A percentile compares a stretch with the other conserved stretches of the same genome.
These are phyloP conservation scores for Trididemnum miniatum DNA, from an alignment of 23 tunicate genomes.

Conservation along the genomic window DNA sequence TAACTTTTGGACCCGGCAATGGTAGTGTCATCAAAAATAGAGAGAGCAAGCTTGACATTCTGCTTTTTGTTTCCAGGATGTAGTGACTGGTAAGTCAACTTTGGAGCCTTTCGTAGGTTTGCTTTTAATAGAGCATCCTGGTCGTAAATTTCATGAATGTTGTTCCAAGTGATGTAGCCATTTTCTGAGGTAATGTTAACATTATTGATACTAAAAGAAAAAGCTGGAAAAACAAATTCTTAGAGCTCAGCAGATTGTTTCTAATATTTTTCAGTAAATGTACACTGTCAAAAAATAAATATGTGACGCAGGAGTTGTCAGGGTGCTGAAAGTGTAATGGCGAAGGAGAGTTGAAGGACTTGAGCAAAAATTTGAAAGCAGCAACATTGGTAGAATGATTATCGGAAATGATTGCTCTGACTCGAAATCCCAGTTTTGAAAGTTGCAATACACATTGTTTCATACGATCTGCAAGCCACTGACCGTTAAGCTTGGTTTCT, in stretches of 20 bases:
- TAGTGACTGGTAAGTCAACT: neutral
- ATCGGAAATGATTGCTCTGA: neutral
- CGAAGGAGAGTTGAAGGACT: neutral
- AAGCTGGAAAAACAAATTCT: too few species aligned
- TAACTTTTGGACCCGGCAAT: neutral
- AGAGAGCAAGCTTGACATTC: too few species aligned
- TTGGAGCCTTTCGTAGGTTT: neutral
- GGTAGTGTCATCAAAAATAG: neutral
- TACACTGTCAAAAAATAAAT: too few species aligned
- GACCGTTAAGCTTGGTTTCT: neutral
- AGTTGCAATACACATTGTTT: neutral
- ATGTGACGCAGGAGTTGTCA: neutral
- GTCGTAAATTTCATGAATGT: neutral
- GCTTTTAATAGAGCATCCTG: neutral
- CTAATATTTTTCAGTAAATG: too few species aligned
- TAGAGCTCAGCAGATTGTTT: too few species aligned
- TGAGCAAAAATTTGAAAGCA: neutral
- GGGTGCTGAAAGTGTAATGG: neutral
- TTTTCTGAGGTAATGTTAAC: neutral
- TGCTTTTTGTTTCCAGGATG: neutral
- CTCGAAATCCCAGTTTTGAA: neutral
- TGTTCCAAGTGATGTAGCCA: neutral
- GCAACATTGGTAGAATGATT: neutral
- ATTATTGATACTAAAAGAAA: neutral
- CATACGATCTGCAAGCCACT: neutral